Evolutionary conservation across 1,140 invertebrate genomes (phyloP), one percentile per base, ranked within the genome.

Genomic region (Drosophila orena): DNA sequence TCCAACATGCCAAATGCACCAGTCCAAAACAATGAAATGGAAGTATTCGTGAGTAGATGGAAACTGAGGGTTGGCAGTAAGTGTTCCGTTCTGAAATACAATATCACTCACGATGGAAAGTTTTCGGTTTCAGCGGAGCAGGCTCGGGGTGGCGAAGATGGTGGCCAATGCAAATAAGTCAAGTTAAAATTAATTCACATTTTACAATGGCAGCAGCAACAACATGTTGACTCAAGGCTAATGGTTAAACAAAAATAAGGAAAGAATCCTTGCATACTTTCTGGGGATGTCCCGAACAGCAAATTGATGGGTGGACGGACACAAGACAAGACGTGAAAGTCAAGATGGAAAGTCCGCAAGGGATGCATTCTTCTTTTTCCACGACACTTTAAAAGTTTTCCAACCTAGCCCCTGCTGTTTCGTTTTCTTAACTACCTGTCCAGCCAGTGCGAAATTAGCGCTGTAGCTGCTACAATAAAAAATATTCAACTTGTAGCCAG

Each of bases 361-460:
- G 27, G 42, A 70, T 37, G 34, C 43, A 34, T 42, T 38, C 17
- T 15, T 10, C 12, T n/a, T 3, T 34, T 15, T 17, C 27, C 14
- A 22, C 30, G 24, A 17, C 12, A 70, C 64, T 71, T 69, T 60
- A 50, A 61, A 52, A 20, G 60, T 62, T 81, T 34, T 37, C 17
- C 35, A 52, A 54, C 34, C 43, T 5, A 27, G 40, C 40, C 17
- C 14, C 34, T 52, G 4, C 20, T 35, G 46, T 38, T 40, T 55
- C 34, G 35, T 37, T 34, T 27, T 53, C 24, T 68, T 68, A 62
- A 79, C 71, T 73, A 80, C 79, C 79, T 84, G 77, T 84, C 85
- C 80, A 90, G 69, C 24, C 73, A 72, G 61, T 71, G 85, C 60
- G 71, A 89, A 89, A 89, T 89, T 89, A 90, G 85, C 69, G 55